Base-by-base conservation (phyloP, 2,797 vertebrate genomes). In the Cheirogaleus major region DNA sequence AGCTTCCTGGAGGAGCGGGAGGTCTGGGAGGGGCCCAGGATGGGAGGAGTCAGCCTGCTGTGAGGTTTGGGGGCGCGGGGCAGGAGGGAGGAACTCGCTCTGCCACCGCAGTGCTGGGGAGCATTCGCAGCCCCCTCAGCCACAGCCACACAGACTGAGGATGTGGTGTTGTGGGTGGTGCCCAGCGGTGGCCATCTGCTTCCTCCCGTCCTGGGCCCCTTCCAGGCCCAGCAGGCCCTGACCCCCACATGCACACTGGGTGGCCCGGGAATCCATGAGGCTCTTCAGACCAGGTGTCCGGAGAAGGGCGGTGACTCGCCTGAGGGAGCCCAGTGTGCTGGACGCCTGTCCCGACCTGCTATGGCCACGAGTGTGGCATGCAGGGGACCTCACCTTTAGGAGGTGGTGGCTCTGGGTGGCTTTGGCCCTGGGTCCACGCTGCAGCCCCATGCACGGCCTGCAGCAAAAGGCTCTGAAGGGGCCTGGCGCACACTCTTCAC, bases 401-500 rank as follows among this genome's bases (percentile, higher is more conserved):
- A 57, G 61, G 22, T 10, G 45, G 25, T 30, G 9, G 59, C 73
- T 79, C 20, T 41, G 43, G 23, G 43, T 6, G n/a, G 30, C 48
- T 12, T 23, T 50, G 20, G 32, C 15, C 22, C 57, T 4, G 38
- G 0, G 90, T 85, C 12, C 45, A 88, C 15, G 4, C 32, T 20
- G 63, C 15, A 65, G 63, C 63, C 63, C 63, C 15, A 20, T 25
- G 23, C 57, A 59, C 0, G 57, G 55, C 59, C 72, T 87, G 87
- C 94, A 97, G 98, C 98, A 82, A 86, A 98, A 96, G 82, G 82
- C 83, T 41, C 82, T 96, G 89, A 67, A 67, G 1, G 85, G 97
- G 14, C 52, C 63, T 55, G 91, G 83, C 70, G 38, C 98, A 91
- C 96, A 97, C 98, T 98, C 98, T 98, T 98, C 97, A 98, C 97